Conservation (phyloP, 2,888 invertebrate genomes). For the Idaea dimidiata region DNA sequence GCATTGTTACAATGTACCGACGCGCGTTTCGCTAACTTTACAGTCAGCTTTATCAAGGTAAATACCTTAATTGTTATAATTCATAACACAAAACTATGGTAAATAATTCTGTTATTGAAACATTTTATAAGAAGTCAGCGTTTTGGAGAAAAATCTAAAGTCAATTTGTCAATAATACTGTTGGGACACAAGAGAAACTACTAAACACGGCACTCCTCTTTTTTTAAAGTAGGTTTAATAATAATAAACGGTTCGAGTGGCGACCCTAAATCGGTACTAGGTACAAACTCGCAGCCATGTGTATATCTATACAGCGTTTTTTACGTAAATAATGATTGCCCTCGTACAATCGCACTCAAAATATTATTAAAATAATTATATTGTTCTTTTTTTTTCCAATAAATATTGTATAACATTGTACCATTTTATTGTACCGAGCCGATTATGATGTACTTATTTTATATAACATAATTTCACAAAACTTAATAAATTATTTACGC, state of each 20-base stretch:
- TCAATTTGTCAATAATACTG: no score
- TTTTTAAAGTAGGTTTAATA: neutral
- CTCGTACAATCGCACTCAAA: slow-evolving; percentile 33
- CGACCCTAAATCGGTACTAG: slow-evolving; percentile 45
- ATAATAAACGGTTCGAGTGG: slow-evolving; percentile 5
- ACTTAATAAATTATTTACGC: neutral
- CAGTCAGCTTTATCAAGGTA: no score
- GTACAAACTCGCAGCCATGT: slow-evolving; percentile 36
- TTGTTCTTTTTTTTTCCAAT: slow-evolving; percentile 7
- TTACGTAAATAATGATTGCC: slow-evolving; percentile 67
- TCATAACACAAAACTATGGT: no score
- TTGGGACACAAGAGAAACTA: no score
- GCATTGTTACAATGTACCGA: no score
- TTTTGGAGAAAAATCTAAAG: no score
- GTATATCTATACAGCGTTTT: slow-evolving; percentile 50
- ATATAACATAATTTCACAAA: no score
- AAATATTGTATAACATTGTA: neutral
- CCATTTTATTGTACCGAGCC: no score
- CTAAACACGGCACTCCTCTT: neutral
- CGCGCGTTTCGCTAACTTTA: no score
- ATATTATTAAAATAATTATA: slow-evolving; percentile 7
- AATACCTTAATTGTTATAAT: no score
- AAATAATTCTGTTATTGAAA: no score
- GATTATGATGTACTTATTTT: neutral
- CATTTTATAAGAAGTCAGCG: no score